Conservation (phyloP, 2,888 invertebrate genomes). For the Aspidiotus rigidus region DNA sequence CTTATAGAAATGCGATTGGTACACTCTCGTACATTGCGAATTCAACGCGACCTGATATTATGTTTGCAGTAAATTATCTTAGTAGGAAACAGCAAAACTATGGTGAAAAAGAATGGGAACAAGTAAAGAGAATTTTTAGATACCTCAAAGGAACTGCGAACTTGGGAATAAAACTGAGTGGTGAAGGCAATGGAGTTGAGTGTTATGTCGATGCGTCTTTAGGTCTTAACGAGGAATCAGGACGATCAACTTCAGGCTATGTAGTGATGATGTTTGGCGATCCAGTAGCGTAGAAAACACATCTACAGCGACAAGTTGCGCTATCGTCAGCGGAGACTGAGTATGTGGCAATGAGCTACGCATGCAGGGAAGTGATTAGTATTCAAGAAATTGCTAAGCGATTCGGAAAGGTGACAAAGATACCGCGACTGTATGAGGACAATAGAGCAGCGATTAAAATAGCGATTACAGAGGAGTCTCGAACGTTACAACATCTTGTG, state of each 20-base stretch:
- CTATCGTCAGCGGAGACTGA: conserved; percentile 5
- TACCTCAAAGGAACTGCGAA: not conserved
- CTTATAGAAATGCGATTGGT: not conserved
- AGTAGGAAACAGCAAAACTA: not conserved
- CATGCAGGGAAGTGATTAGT: not conserved
- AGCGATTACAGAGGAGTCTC: not conserved
- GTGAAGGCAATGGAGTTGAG: not conserved
- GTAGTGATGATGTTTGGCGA: not conserved
- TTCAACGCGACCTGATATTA: not conserved
- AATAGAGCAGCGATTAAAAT: not conserved
- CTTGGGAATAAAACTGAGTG: not conserved
- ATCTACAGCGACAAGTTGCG: not conserved
- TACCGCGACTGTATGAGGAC: not conserved
- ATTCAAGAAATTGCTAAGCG: not conserved
- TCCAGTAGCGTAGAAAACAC: not conserved
- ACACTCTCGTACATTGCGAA: not conserved
- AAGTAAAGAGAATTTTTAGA: not conserved
- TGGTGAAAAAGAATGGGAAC: not conserved
- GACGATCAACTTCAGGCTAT: not conserved
- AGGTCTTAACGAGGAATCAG: not conserved
- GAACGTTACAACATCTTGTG: not conserved
- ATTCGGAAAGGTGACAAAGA: not conserved
- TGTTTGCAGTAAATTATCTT: not conserved
- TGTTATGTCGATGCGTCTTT: not conserved
- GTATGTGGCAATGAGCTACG: not conserved